phyloP scores from a whole-genome alignment of 2,888 invertebrate species.

The Drosophila subquinaria region DNA sequence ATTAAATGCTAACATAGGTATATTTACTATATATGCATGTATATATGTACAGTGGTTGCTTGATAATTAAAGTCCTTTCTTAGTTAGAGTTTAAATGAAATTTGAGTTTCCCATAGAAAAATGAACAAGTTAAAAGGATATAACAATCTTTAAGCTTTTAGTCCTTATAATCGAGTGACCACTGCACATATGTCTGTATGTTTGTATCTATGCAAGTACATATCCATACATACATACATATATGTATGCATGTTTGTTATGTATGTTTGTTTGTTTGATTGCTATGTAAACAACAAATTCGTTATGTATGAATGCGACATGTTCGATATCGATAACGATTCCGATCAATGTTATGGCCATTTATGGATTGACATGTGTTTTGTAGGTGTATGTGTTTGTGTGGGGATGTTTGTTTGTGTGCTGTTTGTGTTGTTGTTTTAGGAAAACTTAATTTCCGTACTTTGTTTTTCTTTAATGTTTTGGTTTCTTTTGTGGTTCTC shows the following conservation, averaged over 20 bases:
- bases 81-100: too few species aligned
- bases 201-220: conserved; percentile 1
- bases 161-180: neutral
- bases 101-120: neutral
- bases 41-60: conserved; percentile 12
- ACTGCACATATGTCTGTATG: conserved; percentile 14
- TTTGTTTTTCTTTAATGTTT: conserved; percentile 12
- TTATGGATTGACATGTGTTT: conserved; percentile 14
- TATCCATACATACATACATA: conserved; percentile 16
- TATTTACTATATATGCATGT: conserved; percentile 34
- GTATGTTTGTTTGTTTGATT: too few species aligned
- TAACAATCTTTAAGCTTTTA: neutral
- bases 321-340: conserved; percentile 49
- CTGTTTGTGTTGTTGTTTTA: conserved; percentile 11
- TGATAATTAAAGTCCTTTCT: neutral
- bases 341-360: conserved; percentile 47
- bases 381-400: conserved; percentile 7
- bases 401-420: conserved; percentile 15
- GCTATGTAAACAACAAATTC: conserved; percentile 41
- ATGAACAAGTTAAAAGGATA: neutral
- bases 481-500: conserved; percentile 9
- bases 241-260: conserved; percentile 6
- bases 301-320: conserved; percentile 30
- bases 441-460: conserved; percentile 43
- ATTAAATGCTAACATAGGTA: conserved; percentile 52